phyloP scores from a whole-genome alignment of 2,888 invertebrate genomes.

The Hemistola chrysoprasaria region DNA sequence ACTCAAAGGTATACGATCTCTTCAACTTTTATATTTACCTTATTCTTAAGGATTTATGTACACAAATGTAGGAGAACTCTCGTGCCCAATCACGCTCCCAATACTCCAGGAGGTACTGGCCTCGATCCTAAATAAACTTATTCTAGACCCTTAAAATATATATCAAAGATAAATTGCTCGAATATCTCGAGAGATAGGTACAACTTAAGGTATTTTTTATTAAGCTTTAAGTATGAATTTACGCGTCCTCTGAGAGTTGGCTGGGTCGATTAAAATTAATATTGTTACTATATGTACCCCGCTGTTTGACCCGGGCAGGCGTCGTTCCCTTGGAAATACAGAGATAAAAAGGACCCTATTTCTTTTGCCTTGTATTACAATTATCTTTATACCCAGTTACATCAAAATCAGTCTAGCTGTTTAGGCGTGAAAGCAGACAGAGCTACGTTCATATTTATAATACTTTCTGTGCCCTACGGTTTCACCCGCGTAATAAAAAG shows the following conservation, averaged over 20 bases:
- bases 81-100: slow-evolving; percentile 65
- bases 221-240: not conserved
- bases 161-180: slow-evolving; percentile 30
- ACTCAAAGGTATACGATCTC: slow-evolving; percentile 39
- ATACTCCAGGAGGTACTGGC: slow-evolving; percentile 49
- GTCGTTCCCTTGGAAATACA: too few relatives aligned
- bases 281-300: too few relatives aligned
- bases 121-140: slow-evolving; percentile 67
- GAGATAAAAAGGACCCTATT: too few relatives aligned
- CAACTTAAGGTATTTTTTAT: slow-evolving; percentile 15
- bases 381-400: too few relatives aligned
- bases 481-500: too few relatives aligned
- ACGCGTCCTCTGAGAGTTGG: not conserved
- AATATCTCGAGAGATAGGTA: slow-evolving; percentile 14
- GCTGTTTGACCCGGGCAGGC: too few relatives aligned
- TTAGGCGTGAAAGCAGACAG: too few relatives aligned
- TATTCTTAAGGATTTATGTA: slow-evolving; percentile 69
- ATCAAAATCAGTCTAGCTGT: too few relatives aligned
- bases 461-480: too few relatives aligned
- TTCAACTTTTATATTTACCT: slow-evolving; percentile 49
- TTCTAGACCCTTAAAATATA: slow-evolving; percentile 51
- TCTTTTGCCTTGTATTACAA: too few relatives aligned
- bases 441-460: too few relatives aligned
- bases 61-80: slow-evolving; percentile 55
- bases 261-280: not conserved